These are phyloP conservation scores for Rhinophrynus dorsalis DNA, from an alignment of 2,797 vertebrate genomes.

Conservation along the genomic window DNA sequence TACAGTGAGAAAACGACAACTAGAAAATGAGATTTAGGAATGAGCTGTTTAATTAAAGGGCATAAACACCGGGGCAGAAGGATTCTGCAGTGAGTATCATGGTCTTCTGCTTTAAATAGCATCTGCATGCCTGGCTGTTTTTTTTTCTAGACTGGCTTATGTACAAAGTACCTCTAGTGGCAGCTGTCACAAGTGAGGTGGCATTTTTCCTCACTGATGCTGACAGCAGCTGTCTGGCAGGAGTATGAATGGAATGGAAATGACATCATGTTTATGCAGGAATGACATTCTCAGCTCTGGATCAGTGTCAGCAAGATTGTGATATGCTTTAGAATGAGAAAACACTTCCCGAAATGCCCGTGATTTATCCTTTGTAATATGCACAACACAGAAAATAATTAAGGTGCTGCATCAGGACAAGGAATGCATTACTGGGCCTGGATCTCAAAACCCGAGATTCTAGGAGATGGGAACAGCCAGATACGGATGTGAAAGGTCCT, in stretches of 20 bases:
- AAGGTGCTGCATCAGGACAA: slow-evolving; percentile 67
- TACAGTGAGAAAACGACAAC: background rate
- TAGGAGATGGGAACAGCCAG: slow-evolving; percentile 31
- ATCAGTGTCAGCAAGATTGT: slow-evolving; percentile 89
- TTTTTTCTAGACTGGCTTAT: slow-evolving; percentile 66
- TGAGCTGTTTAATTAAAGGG: slow-evolving; percentile 15
- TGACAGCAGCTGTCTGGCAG: slow-evolving; percentile 93
- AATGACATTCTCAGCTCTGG: slow-evolving; percentile 83
- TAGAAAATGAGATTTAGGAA: background rate
- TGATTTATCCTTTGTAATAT: slow-evolving; percentile 82
- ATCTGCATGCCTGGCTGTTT: slow-evolving; percentile 75
- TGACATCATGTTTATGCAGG: slow-evolving; percentile 96
- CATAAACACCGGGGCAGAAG: slow-evolving; percentile 2
- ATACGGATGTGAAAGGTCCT: background rate
- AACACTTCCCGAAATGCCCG: slow-evolving; percentile 74
- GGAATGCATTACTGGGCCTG: slow-evolving; percentile 59
- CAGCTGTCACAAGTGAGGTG: slow-evolving; percentile 93
- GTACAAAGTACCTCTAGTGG: slow-evolving; percentile 83
- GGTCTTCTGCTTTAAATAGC: slow-evolving; percentile 73
- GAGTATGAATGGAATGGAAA: slow-evolving; percentile 88
- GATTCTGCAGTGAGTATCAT: slow-evolving; percentile 34
- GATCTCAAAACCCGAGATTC: slow-evolving; percentile 16
- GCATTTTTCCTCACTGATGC: slow-evolving; percentile 87
- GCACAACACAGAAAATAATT: slow-evolving; percentile 74
- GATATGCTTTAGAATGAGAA: slow-evolving; percentile 79